Conservation (phyloP, 2,888 invertebrate species). For the Drosophila merina region DNA sequence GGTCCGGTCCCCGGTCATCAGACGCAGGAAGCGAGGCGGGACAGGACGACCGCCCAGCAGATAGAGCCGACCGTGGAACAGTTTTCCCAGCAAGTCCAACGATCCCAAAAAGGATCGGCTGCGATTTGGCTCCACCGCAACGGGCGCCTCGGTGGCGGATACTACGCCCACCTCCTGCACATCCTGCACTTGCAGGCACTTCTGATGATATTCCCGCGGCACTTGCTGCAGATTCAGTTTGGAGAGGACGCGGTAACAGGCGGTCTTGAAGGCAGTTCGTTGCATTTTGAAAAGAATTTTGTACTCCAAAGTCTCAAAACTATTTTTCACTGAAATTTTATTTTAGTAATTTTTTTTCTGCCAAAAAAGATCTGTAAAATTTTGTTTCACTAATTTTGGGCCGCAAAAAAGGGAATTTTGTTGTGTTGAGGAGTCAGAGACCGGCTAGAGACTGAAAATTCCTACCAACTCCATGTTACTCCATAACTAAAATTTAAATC, state of each 20-base stretch:
- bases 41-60: conserved; percentile 8
- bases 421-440: conserved; percentile 9
- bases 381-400: not conserved
- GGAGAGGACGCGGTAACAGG: not conserved
- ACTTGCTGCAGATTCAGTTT: not conserved
- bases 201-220: not conserved
- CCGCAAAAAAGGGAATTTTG: conserved; percentile 5
- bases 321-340: not conserved
- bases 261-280: not conserved
- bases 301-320: not conserved
- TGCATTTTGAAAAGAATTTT: not conserved
- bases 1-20: not conserved
- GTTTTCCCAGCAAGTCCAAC: conserved; percentile 4
- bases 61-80: conserved; percentile 5
- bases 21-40: not conserved
- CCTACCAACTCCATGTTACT: not conserved
- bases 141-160: not conserved
- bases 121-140: not conserved
- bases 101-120: not conserved
- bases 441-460: conserved; percentile 16
- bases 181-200: not conserved
- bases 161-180: not conserved
- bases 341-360: not conserved
- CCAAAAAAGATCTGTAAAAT: not conserved
- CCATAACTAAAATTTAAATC: not conserved